Conservation (phyloP, 1,140 invertebrate genomes). For the Pectinophora gossypiella region DNA sequence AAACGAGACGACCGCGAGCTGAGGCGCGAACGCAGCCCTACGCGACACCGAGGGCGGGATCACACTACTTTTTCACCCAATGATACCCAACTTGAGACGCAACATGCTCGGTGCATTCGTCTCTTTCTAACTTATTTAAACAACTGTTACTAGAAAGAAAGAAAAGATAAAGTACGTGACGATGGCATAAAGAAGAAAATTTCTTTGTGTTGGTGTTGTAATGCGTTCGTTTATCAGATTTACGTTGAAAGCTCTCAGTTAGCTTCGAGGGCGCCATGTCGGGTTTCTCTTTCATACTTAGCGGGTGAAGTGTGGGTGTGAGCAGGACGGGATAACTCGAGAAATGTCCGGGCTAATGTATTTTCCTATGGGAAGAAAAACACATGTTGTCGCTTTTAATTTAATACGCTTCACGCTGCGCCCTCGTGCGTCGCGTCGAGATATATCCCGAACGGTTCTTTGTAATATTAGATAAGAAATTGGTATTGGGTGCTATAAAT, state of each 20-base stretch:
- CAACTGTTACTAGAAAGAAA: constrained; percentile 12
- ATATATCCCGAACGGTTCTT: background rate
- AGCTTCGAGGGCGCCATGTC: constrained; percentile 55
- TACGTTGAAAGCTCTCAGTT: constrained; percentile 70
- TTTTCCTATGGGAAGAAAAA: constrained; percentile 74
- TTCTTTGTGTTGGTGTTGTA: constrained; percentile 63
- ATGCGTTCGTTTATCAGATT: constrained; percentile 72
- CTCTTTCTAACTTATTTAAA: constrained; percentile 30
- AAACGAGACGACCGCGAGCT: constrained; percentile 30
- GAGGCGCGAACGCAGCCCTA: constrained; percentile 57
- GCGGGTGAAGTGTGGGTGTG: constrained; percentile 13
- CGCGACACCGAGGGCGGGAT: constrained; percentile 48
- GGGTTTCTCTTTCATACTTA: constrained; percentile 26
- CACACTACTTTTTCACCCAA: constrained; percentile 58
- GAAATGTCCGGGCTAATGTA: constrained; percentile 70
- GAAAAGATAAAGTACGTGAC: constrained; percentile 11
- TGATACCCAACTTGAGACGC: constrained; percentile 23
- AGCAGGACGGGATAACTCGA: constrained; percentile 36
- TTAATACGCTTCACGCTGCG: constrained; percentile 71
- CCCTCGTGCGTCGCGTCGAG: constrained; percentile 40
- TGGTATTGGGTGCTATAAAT: background rate
- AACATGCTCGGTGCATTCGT: constrained; percentile 18
- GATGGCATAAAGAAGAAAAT: constrained; percentile 46
- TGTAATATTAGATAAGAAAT: background rate
- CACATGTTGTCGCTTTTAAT: constrained; percentile 73